Evolutionary conservation across 2,797 vertebrate species (phyloP).

Genomic region (Staurois parvus): DNA sequence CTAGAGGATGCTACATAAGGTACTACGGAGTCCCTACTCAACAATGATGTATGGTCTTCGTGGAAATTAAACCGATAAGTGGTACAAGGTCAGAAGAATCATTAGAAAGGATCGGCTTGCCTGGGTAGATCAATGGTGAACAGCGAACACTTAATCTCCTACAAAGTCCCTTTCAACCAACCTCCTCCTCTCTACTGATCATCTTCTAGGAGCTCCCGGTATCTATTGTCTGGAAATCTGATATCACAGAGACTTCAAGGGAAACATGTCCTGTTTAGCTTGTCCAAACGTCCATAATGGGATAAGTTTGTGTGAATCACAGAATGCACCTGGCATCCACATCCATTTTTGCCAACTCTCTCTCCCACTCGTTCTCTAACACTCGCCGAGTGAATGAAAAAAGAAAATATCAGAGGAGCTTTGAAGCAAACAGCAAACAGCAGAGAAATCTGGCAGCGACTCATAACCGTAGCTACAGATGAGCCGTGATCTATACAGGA

Average conservation of each 20-base stretch:
- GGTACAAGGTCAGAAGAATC: too few relatives aligned
- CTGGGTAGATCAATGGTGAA: too few relatives aligned
- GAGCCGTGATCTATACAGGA: slow-evolving; percentile 13
- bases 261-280: slow-evolving; percentile 18
- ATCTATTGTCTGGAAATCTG: not conserved
- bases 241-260: not conserved
- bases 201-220: not conserved
- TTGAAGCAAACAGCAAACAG: slow-evolving; percentile 43
- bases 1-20: too few relatives aligned
- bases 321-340: slow-evolving; percentile 15
- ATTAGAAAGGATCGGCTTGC: too few relatives aligned
- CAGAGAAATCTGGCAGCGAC: slow-evolving; percentile 32
- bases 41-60: too few relatives aligned
- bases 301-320: slow-evolving; percentile 51
- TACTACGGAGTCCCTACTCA: too few relatives aligned
- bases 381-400: slow-evolving; percentile 27
- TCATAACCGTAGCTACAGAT: slow-evolving; percentile 22
- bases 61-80: too few relatives aligned
- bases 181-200: not conserved
- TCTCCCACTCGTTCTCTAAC: slow-evolving; percentile 7
- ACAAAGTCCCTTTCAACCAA: too few relatives aligned
- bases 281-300: slow-evolving; percentile 23
- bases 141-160: too few relatives aligned
- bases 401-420: slow-evolving; percentile 34
- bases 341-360: slow-evolving; percentile 19